Base-by-base conservation (phyloP, 1,140 invertebrate genomes). In the Trialeurodes vaporariorum region DNA sequence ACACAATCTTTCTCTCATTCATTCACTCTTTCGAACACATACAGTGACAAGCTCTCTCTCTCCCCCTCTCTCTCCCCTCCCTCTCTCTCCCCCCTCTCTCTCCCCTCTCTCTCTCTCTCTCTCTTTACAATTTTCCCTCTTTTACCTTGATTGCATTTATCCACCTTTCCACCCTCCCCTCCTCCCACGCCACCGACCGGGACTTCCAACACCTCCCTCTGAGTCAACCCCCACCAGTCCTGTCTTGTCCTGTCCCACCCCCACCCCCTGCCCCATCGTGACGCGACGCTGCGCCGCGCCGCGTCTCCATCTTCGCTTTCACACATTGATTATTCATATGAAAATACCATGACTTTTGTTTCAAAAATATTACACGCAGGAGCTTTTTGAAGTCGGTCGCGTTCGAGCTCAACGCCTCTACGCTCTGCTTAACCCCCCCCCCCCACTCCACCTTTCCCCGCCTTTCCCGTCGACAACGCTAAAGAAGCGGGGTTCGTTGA, bases 271-370 rank as follows among this genome's bases (percentile, higher is more conserved):
- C 34, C 34, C 34, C 34, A n/a, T n/a, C n/a, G n/a, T n/a, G n/a
- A n/a, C n/a, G n/a, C n/a, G n/a, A n/a, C n/a, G n/a, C n/a, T n/a
- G n/a, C n/a, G n/a, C n/a, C n/a, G n/a, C n/a, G n/a, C n/a, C n/a
- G n/a, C n/a, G n/a, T n/a, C n/a, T n/a, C n/a, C n/a, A n/a, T n/a
- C n/a, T 49, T 17, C 34, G 34, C 17, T 49, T 49, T 49, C 34
- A 49, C 34, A 49, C 34, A 49, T 49, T 49, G 34, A 49, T 49
- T 49, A 49, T 49, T 49, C 34, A 49, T 49, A 49, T 49, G 34
- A 49, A 49, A 49, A 49, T 17, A 49, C 34, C 34, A 5, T 49
- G 34, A 49, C 34, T 49, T 49, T 49, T 49, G 34, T 49, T 49
- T 49, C 34, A 49, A 49, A 9, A 9, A 9, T 49, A 9, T 5